Evolutionary conservation across 2,113 vertebrate species (phyloP).

Genomic region (Gymnogyps californianus): DNA sequence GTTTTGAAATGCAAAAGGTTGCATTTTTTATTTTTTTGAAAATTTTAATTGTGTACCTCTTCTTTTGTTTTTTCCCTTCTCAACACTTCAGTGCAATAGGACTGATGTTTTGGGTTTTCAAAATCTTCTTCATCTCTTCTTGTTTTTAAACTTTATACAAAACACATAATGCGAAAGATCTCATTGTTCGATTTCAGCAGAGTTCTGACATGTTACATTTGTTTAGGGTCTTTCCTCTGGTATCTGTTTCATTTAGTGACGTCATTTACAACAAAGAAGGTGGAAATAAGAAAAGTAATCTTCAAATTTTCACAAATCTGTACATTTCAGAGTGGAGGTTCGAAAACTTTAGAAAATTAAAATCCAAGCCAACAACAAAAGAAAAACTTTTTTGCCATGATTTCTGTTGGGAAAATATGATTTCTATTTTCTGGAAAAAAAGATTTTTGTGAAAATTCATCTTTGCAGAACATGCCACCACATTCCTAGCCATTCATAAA

Average conservation of each 20-base stretch:
- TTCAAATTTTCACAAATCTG: background rate
- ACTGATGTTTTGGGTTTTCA: background rate
- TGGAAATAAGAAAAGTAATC: background rate
- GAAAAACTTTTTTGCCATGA: rapidly evolving
- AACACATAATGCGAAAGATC: background rate
- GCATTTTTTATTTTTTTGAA: background rate
- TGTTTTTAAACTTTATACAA: background rate
- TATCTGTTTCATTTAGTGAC: background rate
- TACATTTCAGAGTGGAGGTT: background rate
- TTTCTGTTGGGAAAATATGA: background rate
- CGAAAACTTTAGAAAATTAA: background rate
- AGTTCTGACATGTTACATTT: background rate
- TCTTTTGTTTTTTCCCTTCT: background rate
- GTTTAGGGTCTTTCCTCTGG: background rate
- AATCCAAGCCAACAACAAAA: background rate
- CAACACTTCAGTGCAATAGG: background rate
- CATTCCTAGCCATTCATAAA: background rate
- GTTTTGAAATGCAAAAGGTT: background rate
- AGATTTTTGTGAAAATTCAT: background rate
- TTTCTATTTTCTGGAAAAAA: background rate
- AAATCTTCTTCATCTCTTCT: background rate
- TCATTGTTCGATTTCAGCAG: background rate
- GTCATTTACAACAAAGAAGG: background rate
- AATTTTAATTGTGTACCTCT: background rate
- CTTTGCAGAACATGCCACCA: background rate